phyloP scores from a whole-genome alignment of 2,113 vertebrate genomes.

The Caracal caracal region DNA sequence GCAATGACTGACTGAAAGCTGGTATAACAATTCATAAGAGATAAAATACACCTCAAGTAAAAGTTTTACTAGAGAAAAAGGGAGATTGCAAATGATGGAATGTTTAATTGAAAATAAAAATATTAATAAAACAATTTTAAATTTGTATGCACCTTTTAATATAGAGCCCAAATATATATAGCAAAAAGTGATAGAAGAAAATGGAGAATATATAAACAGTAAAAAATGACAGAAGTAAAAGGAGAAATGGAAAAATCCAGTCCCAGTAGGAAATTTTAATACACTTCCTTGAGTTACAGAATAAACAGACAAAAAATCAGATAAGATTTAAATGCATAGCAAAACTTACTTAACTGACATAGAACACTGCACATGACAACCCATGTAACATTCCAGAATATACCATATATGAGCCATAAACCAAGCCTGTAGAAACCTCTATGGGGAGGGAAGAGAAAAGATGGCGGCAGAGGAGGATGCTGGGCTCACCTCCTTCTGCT shows the following conservation, averaged over 20 bases:
- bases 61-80: constrained; percentile 29
- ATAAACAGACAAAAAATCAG: not conserved
- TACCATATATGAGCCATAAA: not conserved
- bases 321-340: not conserved
- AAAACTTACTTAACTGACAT: not conserved
- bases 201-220: not conserved
- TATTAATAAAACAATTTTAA: not conserved
- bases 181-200: not conserved
- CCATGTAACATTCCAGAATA: not conserved
- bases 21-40: not conserved
- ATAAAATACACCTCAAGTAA: not conserved
- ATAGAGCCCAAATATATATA: not conserved
- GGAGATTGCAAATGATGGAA: not conserved
- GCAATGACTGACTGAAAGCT: not conserved
- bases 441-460: too few species aligned
- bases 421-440: not conserved
- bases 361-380: not conserved
- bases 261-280: not conserved
- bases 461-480: too few species aligned
- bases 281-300: not conserved
- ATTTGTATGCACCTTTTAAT: not conserved
- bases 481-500: too few species aligned
- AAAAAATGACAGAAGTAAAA: not conserved
- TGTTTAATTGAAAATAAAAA: not conserved
- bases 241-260: not conserved